Base-by-base conservation (phyloP, 2,797 vertebrate species). In the Anguilla megastoma region DNA sequence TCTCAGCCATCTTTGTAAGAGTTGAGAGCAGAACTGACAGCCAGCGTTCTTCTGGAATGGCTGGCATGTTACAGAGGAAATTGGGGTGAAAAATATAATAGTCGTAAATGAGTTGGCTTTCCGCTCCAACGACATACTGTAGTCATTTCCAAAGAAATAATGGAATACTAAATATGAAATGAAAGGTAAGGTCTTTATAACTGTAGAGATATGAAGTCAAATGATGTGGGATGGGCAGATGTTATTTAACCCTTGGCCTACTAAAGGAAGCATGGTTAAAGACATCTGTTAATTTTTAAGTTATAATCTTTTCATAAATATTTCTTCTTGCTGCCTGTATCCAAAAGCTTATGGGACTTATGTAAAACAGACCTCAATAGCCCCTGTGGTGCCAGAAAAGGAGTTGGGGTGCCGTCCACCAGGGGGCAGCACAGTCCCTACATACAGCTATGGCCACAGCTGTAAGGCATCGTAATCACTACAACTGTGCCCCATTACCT, bases 91-190 rank as follows among this genome's bases (percentile, higher is more conserved):
- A 82, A 48, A 48, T 50, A 0, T 6, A 48, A 82, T n/a, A 3
- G 24, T 50, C 50, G 45, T 6, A 82, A 48, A 82, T 82, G 18
- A 82, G 41, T 24, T 82, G 27, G 41, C 41, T 50, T 82, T 1
- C 21, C 21, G 45, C 41, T 79, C 74, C 74, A 41, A 79, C 2
- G 79, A 82, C 24, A 21, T 5, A 45, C 3, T 45, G 41, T 45
- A 21, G 45, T 50, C 79, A 82, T 82, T 82, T 82, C 79, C 79
- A 82, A 8, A 48, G 79, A 48, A 24, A 82, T 82, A 82, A 82
- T 82, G 79, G 79, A 82, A 50, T 82, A 82, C 5, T 82, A 82
- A 82, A 82, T 82, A 82, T 82, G 79, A 45, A 79, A 79, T 41
- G 74, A 79, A 79, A 79, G 74, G 74, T 79, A 76, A 76, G 10